These are phyloP conservation scores for Elymnias hypermnestra DNA, from an alignment of 1,140 invertebrate genomes.

Conservation along the genomic window DNA sequence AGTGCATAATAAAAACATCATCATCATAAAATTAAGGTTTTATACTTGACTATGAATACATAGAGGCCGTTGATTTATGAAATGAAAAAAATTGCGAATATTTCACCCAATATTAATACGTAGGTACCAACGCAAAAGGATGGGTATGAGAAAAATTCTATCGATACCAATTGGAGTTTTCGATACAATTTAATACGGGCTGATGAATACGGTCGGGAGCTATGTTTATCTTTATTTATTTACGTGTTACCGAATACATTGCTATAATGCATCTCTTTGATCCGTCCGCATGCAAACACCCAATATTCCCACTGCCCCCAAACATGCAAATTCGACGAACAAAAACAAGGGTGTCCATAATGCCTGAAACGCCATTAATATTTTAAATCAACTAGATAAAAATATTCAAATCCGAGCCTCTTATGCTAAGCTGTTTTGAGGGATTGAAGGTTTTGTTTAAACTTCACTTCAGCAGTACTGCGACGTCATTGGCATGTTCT, in stretches of 20 bases:
- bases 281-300: slow-evolving; percentile 42
- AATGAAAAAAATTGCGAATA: too few relatives aligned
- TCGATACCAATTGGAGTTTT: slow-evolving; percentile 10
- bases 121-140: too few relatives aligned
- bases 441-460: background rate
- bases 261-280: slow-evolving; percentile 53
- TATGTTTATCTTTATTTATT: slow-evolving; percentile 66
- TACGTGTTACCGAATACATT: slow-evolving; percentile 62
- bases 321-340: slow-evolving; percentile 56
- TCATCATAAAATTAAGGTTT: too few relatives aligned
- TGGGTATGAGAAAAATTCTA: slow-evolving; percentile 3
- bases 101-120: too few relatives aligned
- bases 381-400: slow-evolving; percentile 60
- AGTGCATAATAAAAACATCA: too few relatives aligned
- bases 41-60: too few relatives aligned
- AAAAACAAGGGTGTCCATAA: slow-evolving; percentile 63
- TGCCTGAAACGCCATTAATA: slow-evolving; percentile 61
- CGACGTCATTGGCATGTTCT: too few relatives aligned
- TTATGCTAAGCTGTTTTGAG: slow-evolving; percentile 37
- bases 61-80: too few relatives aligned
- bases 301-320: slow-evolving; percentile 31
- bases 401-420: slow-evolving; percentile 55
- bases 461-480: too few relatives aligned
- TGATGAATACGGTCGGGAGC: slow-evolving; percentile 9
- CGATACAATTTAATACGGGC: slow-evolving; percentile 12